Conservation (phyloP, 2,888 invertebrate genomes). For the Chloroclystis v-ata region DNA sequence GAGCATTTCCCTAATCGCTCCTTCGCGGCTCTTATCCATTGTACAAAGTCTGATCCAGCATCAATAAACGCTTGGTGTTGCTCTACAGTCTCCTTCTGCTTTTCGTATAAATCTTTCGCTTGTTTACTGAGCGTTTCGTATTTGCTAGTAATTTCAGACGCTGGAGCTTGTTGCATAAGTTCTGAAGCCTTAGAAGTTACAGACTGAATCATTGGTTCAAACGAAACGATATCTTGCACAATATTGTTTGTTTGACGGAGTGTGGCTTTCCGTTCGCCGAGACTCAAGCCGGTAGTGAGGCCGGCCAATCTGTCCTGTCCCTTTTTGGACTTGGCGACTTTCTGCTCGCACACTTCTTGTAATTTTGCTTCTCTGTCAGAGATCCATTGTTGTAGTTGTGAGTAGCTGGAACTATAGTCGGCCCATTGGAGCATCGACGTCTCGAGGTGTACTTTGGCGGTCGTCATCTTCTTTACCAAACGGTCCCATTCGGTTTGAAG, state of each 20-base stretch:
- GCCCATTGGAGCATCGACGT: conserved; percentile 96
- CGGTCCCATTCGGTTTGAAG: conserved; percentile 95
- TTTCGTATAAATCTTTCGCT: conserved; percentile 92
- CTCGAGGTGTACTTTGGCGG: conserved; percentile 93
- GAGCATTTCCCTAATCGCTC: conserved; percentile 94
- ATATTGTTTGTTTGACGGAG: conserved; percentile 94
- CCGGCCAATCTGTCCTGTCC: conserved; percentile 83
- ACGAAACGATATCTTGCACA: conserved; percentile 97
- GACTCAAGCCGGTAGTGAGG: conserved; percentile 85
- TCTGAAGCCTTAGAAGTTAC: conserved; percentile 96
- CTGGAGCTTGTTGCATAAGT: conserved; percentile 92
- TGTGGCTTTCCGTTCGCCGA: conserved; percentile 92
- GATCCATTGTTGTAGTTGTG: conserved; percentile 96
- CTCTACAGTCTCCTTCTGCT: conserved; percentile 92
- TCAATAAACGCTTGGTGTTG: conserved; percentile 95
- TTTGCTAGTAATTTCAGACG: conserved; percentile 93
- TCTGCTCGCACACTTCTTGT: conserved; percentile 92
- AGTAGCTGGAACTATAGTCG: conserved; percentile 95
- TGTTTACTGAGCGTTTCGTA: conserved; percentile 94
- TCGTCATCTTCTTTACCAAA: conserved; percentile 92
- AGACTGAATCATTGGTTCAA: conserved; percentile 98
- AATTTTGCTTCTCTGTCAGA: conserved; percentile 94
- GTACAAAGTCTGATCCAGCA: conserved; percentile 92
- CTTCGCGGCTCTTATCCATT: conserved; percentile 94
- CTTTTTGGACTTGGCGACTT: conserved; percentile 87